Evolutionary conservation across 1,140 invertebrate species (phyloP).

Genomic region (Drosophila melanica): DNA sequence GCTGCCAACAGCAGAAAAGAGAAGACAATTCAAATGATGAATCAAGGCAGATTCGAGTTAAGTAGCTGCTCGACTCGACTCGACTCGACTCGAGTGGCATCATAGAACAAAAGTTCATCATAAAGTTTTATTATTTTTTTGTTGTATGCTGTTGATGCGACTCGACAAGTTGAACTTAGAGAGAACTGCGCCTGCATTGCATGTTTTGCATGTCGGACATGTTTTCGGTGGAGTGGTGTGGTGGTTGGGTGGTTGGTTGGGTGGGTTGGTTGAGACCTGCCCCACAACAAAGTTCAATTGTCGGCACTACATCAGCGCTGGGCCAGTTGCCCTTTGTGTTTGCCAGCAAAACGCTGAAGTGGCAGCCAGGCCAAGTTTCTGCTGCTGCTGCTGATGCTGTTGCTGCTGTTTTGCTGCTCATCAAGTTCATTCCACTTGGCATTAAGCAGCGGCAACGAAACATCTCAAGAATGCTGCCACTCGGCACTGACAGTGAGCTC

Average conservation of each 20-base stretch:
- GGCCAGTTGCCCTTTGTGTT: conserved; percentile 30
- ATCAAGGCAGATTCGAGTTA: conserved; percentile 13
- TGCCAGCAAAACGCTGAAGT: conserved; percentile 15
- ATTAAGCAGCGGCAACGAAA: conserved; percentile 66
- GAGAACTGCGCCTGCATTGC: conserved; percentile 36
- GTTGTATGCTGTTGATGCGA: conserved; percentile 27
- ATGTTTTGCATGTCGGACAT: conserved; percentile 75
- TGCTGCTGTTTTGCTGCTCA: conserved; percentile 51
- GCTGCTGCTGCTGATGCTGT: conserved; percentile 18
- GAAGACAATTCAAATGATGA: conserved; percentile 9
- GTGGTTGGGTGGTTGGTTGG: conserved; percentile 1
- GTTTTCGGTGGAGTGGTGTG: conserved; percentile 37
- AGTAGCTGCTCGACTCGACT: no score
- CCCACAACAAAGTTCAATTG: conserved; percentile 36
- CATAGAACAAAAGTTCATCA: conserved; percentile 47
- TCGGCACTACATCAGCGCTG: background rate
- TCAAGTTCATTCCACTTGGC: conserved; percentile 82
- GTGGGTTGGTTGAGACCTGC: background rate
- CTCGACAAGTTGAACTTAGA: conserved; percentile 66
- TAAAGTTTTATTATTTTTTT: conserved; percentile 38
- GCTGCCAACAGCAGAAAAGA: conserved; percentile 49
- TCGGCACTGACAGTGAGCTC: conserved; percentile 73
- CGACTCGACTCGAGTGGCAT: conserved; percentile 21
- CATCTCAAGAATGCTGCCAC: conserved; percentile 70
- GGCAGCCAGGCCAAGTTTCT: conserved; percentile 32